Base-by-base conservation (phyloP, 1,140 invertebrate genomes). In the Musca vetustissima region DNA sequence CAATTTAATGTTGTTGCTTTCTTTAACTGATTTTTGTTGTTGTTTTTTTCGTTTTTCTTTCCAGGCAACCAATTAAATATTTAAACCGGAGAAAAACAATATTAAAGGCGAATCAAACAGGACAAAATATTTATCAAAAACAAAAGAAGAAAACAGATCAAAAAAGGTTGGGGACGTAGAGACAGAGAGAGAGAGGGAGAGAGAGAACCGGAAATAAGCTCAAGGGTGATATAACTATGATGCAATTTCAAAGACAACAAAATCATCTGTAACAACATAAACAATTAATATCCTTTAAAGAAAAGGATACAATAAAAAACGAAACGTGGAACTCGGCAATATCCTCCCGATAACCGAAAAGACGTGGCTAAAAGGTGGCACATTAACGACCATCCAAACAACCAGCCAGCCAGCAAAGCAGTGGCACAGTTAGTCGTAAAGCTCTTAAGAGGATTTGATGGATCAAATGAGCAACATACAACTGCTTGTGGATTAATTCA, bases 381-480 rank as follows among this genome's bases (percentile, higher is more conserved):
- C 7, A 32, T 28, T 59, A 25, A 55, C 21, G 53, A 15, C 19
- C 9, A 24, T 4, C n/a, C 22, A 55, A 24, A 22, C 24, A 15
- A 11, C 53, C 15, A 15, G 22, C 4, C 52, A 21, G 22, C 52
- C 21, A 59, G 32, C 8, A n/a, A n/a, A n/a, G n/a, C n/a, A 59
- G n/a, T n/a, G n/a, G n/a, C n/a, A 7, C 32, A 8, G 28, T 36
- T 61, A 13, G 28, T 43, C 28, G 17, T 61, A 36, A 61, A 61
- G 57, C 57, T 36, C n/a, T 61, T 36, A 61, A 61, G 57, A 61
- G 57, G 57, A 61, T 61, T 61, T 61, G 28, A 61, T 43, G 57
- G 28, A 36, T 61, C 28, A 43, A 61, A 61, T 43, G 28, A 61
- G 53, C 53, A 57, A 28, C 22, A n/a, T n/a, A 15, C 53, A 24